Evolutionary conservation across 2,797 vertebrate species (phyloP), one percentile per base, ranked within the genome.

Genomic region (Halcyon leucocephala): DNA sequence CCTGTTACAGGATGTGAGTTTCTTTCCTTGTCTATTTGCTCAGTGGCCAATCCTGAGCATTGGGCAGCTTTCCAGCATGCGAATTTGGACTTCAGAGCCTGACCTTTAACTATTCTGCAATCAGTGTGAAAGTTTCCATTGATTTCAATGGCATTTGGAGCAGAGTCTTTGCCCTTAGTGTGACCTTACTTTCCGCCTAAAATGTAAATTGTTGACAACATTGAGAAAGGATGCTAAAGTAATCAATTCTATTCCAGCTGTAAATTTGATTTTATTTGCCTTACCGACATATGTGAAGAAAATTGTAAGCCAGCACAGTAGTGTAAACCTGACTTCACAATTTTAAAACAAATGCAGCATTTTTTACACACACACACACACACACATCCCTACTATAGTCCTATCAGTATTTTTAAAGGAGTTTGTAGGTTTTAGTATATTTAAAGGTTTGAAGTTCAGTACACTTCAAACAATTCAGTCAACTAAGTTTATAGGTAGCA

Each of bases 131-230:
- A 54, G n/a, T 82, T 78, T 57, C 69, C 82, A 95, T 60, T 83
- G 89, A 96, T 92, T 89, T 86, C 65, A 76, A 10, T 16, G 46
- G 72, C 69, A 85, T 86, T 86, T 90, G 29, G 26, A 92, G 37
- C 14, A 83, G 24, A 33, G 57, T 24, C 76, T 74, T 37, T 31
- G 54, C 37, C 57, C 65, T 73, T 31, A 61, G 16, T 20, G 20
- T 78, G 64, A 85, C 86, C 71, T 91, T 64, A 71, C 83, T 93
- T 92, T 92, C 82, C 76, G 20, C 37, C 48, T 71, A 76, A 78
- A 85, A 86, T 7, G 4, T 82, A 92, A 88, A 87, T 33, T 80
- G 72, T 64, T 91, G 79, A 80, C 69, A 92, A 46, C 19, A 65
- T 0, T 78, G 54, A 61, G 33, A 89, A 87, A 91, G 44, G 24